Percentiles rank a stretch among this genome's conserved stretches.
Conservation (phyloP, 2,797 vertebrate genomes). For the Amazona ochrocephala region DNA sequence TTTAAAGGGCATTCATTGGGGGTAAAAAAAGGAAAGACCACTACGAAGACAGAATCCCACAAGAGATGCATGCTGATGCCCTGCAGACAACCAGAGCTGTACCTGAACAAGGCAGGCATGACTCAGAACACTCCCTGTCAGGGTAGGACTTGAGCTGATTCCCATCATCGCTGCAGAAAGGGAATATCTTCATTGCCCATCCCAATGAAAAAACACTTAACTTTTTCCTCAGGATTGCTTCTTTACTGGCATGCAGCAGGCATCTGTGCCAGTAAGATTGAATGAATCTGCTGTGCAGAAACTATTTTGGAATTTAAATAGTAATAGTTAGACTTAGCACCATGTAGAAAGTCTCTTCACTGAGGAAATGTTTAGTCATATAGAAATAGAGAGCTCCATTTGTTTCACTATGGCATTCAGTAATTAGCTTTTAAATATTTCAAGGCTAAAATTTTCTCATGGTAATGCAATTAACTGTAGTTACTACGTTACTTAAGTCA, state of each 20-base stretch:
- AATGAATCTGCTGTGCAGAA: neutral
- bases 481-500: neutral
- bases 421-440: constrained; percentile 45
- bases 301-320: neutral
- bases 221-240: neutral
- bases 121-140: neutral
- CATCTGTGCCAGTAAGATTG: neutral
- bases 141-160: neutral
- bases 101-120: neutral
- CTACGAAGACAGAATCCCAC: neutral
- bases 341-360: neutral
- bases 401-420: neutral
- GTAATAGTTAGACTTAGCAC: neutral
- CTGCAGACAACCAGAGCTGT: neutral
- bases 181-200: neutral
- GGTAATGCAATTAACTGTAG: neutral
- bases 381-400: neutral
- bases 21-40: rapidly evolving
- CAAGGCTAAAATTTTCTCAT: neutral
- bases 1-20: neutral
- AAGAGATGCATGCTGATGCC: neutral
- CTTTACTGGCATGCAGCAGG: neutral
- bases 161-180: rapidly evolving
- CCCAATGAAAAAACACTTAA: neutral
- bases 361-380: neutral